Evolutionary conservation across 2,888 invertebrate genomes (phyloP).

Genomic region (Cephalotes varians): DNA sequence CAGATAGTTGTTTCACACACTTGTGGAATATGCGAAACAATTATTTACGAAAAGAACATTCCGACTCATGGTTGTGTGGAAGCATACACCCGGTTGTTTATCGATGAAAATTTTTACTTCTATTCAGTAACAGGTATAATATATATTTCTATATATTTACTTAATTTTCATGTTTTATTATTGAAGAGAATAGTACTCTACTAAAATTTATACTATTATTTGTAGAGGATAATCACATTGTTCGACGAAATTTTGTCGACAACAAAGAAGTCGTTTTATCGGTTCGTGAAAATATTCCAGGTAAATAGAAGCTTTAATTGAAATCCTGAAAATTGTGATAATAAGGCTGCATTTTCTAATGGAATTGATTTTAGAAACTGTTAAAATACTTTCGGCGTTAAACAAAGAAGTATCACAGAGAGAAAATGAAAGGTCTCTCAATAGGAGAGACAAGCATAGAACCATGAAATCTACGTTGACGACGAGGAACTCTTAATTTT

Average conservation of each 20-base stretch:
- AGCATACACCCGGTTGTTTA: not conserved
- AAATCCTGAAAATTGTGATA: not conserved
- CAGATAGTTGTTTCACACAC: not conserved
- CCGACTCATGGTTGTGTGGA: not conserved
- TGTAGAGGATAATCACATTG: not conserved
- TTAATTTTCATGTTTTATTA: not conserved
- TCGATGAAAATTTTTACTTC: not conserved
- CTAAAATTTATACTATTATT: not conserved
- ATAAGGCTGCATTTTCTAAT: not conserved
- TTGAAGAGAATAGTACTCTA: not conserved
- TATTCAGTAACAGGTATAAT: not conserved
- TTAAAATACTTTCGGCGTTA: not conserved
- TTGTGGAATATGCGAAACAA: not conserved
- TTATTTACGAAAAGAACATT: not conserved
- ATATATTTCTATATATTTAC: not conserved
- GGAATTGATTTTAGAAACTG: not conserved
- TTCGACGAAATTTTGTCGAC: not conserved
- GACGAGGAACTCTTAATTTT: not conserved
- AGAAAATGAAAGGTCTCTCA: not conserved
- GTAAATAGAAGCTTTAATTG: not conserved
- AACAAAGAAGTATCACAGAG: not conserved
- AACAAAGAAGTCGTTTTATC: not conserved
- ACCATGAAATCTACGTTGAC: not conserved
- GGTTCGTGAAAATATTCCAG: not conserved
- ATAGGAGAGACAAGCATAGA: not conserved